Evolutionary conservation across 2,888 invertebrate genomes (phyloP), one percentile per base, ranked within the genome.

Genomic region (Eupithecia tripunctaria): DNA sequence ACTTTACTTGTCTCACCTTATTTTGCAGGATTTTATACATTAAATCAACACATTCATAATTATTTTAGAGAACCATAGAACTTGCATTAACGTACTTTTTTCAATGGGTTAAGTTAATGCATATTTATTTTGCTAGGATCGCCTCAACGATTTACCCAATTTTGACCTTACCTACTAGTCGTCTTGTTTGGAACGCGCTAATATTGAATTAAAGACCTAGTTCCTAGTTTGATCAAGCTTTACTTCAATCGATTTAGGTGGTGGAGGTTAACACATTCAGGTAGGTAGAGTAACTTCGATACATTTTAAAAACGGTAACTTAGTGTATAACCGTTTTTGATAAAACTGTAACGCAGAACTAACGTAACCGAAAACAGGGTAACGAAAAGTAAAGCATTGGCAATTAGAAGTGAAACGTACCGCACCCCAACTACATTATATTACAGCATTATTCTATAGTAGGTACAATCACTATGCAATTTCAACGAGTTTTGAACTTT

Each of bases 401-500:
- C 69, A 51, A 21, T 10, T 72, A 72, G 70, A 77, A 79, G 73
- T 76, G 29, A 71, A 74, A 27, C 60, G 27, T 32, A 68, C 76
- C 76, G 77, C 73, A 71, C 60, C 41, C 73, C 62, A 67, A 72
- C 74, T 77, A 77, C 47, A 72, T 76, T 78, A 74, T 71, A 67
- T 78, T 70, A 72, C 69, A 76, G 78, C 79, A 70, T 76, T 75
- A 72, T 66, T 73, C 75, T 80, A 78, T 69, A 75, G 71, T 71
- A 75, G 72, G 72, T 79, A 78, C 75, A 79, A 77, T 76, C 76
- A 76, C 79, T 81, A 79, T 79, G 79, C 78, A 78, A 77, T 71
- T 72, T 76, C 70, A 79, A 81, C 78, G 79, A 78, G 77, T 80
- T 79, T 79, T 81, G 76, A 79, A 79, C 79, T 80, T 78, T 80